A percentile compares a stretch with the other conserved stretches of the same genome.
Conservation (phyloP, 1,140 invertebrate species). For the Procambarus clarkii region DNA sequence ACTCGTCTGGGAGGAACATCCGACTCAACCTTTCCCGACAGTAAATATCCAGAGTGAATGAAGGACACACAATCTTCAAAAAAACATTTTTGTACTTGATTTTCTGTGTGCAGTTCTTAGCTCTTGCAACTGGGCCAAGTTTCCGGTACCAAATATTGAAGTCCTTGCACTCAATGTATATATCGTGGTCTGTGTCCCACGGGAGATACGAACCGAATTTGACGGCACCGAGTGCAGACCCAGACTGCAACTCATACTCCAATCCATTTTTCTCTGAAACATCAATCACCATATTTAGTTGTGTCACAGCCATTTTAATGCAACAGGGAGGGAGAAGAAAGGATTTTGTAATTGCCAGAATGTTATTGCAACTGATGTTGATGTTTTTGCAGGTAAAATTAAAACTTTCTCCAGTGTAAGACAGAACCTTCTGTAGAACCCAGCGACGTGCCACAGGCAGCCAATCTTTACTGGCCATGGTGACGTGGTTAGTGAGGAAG, state of each 20-base stretch:
- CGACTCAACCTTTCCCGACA: not conserved
- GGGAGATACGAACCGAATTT: constrained; percentile 62
- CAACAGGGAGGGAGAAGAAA: constrained; percentile 17
- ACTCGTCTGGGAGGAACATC: constrained; percentile 7
- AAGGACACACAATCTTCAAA: constrained; percentile 4
- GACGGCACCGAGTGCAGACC: constrained; percentile 55
- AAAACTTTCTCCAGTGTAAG: not conserved
- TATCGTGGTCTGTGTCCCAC: constrained; percentile 64
- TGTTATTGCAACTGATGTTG: constrained; percentile 10
- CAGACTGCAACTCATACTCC: constrained; percentile 56
- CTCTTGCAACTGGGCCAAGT: not conserved
- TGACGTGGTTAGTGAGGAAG: constrained; percentile 10
- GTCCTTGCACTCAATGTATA: constrained; percentile 49
- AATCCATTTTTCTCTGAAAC: constrained; percentile 10
- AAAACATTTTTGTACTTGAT: constrained; percentile 19
- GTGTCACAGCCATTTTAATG: not conserved
- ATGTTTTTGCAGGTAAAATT: constrained; percentile 7
- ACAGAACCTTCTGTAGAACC: not conserved
- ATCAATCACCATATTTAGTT: not conserved
- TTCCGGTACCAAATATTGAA: constrained; percentile 19
- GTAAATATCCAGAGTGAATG: constrained; percentile 19
- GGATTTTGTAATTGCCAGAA: not conserved
- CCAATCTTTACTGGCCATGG: constrained; percentile 19
- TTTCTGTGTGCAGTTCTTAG: not conserved
- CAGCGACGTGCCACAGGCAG: constrained; percentile 1